Evolutionary conservation across 2,888 invertebrate species (phyloP), one percentile per base, ranked within the genome.

Genomic region (Laspeyria flexula): DNA sequence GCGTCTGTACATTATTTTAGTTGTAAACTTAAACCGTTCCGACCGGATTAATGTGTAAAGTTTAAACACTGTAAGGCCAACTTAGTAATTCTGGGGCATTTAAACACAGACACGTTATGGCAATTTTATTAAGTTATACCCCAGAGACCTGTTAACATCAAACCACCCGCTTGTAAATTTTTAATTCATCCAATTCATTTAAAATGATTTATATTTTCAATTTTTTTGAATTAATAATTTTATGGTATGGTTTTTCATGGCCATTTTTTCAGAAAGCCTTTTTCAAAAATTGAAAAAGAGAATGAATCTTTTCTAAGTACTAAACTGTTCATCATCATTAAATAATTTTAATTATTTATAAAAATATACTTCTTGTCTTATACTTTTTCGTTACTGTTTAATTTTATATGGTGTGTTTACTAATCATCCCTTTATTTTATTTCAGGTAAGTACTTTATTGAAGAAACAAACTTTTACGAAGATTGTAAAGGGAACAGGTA

Each of bases 11-110:
- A 65, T 71, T 58, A 66, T 61, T 65, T 66, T 64, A 63, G 73
- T 62, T 69, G 57, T 64, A 55, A 78, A 78, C 66, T 78, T 78
- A 60, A 75, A 79, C 73, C 75, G 75, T 77, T 67, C 56, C 54
- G 54, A 42, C 42, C 64, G 61, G 72, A 78, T 78, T 78, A 77
- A 78, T 78, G 78, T 55, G 29, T 18, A 46, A 73, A 73, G 72
- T 73, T 73, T 54, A 61, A 70, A 53, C 49, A 60, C 44, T 55
- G 60, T 67, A 62, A 25, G 25, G 55, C 55, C 43, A 60, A 53
- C 44, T 64, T 57, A 61, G 68, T 60, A 64, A 71, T 71, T 73
- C 54, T 54, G 56, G 51, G 49, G 56, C 66, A 60, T 69, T 71
- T 73, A 67, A 66, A 66, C 49, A 43, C 65, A 64, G 62, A 61